A percentile compares a stretch with the other conserved stretches of the same genome.
Conservation (phyloP, 2,888 invertebrate species). For the Nudaria mundana region DNA sequence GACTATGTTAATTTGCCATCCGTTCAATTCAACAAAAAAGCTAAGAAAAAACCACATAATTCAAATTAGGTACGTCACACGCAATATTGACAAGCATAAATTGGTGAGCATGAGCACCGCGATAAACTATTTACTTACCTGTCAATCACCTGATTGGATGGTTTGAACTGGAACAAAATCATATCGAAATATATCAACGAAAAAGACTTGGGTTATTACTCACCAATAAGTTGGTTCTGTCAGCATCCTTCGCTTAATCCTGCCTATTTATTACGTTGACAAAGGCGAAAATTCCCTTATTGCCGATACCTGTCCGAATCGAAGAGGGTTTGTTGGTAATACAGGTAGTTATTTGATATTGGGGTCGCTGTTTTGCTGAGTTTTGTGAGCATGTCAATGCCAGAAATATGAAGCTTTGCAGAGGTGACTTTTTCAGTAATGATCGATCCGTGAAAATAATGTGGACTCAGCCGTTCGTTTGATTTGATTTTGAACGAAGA, state of each 20-base stretch:
- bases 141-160: constrained; percentile 1
- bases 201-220: constrained; percentile 12
- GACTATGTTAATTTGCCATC: too few species aligned
- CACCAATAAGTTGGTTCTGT: constrained; percentile 13
- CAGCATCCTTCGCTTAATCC: constrained; percentile 19
- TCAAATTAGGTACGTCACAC: background rate
- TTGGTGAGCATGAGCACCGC: background rate
- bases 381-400: constrained; percentile 24
- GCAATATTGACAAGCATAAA: background rate
- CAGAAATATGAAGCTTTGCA: constrained; percentile 21
- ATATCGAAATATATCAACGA: background rate
- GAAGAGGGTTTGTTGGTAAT: constrained; percentile 10
- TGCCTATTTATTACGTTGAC: constrained; percentile 31
- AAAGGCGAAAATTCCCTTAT: constrained; percentile 29
- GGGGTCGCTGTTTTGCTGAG: constrained; percentile 18
- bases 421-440: constrained; percentile 20
- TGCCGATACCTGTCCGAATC: constrained; percentile 12
- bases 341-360: constrained; percentile 13
- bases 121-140: constrained; percentile 5
- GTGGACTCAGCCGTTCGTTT: background rate
- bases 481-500: background rate
- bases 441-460: constrained; percentile 16
- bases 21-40: too few species aligned
- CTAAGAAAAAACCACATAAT: too few species aligned
- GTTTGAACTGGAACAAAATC: background rate